Base-by-base conservation (phyloP, 2,888 invertebrate genomes). In the Seira musarum region DNA sequence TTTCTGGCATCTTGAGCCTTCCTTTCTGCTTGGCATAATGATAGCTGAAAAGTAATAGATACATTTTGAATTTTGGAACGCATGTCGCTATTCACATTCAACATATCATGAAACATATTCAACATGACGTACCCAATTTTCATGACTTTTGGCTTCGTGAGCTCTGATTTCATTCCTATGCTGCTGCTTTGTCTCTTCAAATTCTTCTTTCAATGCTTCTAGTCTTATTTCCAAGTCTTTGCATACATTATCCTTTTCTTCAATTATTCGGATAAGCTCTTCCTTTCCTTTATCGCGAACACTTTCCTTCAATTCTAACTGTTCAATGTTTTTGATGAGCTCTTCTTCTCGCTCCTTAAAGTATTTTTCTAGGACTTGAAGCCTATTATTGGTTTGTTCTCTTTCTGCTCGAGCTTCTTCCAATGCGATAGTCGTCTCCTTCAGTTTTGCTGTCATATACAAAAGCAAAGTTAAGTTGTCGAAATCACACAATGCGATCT, bases 341-440 rank as follows among this genome's bases (percentile, higher is more conserved):
- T 87, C 86, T 57, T 85, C 85, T 71, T 87, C 86, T 40, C 85
- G 83, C 61, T 87, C 84, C 66, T 87, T 85, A 64, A 87, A 87
- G 67, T 83, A 87, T 3, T 78, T 78, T 82, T 87, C 85, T 13
- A 87, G 72, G 46, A 87, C 86, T 40, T 81, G 77, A 1, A 87
- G 80, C n/a, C 81, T 75, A 82, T 85, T 87, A 61, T 81, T 79
- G 10, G 86, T 82, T 30, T 82, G 71, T 15, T 87, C 86, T 22
- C 80, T 82, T 30, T 85, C 82, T 2, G 10, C 24, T 19, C 74
- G 79, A 15, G 83, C 57, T 25, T 65, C 73, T 10, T 71, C 75
- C 21, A 84, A 53, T 5, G 71, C 68, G 8, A 46, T 21, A 61
- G 78, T 80, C 13, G 79, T 70, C 60, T 81, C 80, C 66, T 79